Evolutionary conservation across 2,113 vertebrate genomes (phyloP), one percentile per base, ranked within the genome.

Genomic region (Anhinga anhinga): DNA sequence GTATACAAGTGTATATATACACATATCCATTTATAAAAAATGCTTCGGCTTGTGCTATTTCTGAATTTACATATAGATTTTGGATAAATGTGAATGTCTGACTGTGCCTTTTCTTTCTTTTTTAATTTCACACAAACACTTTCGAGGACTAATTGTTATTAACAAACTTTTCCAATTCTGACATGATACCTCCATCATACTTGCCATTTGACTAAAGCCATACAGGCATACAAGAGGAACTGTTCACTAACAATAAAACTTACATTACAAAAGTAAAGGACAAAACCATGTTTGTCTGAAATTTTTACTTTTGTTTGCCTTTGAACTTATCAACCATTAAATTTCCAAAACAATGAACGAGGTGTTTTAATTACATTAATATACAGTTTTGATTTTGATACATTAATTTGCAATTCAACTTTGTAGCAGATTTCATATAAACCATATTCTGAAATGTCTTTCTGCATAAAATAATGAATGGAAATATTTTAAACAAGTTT

Each of bases 221-320:
- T 34, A 42, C 6, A 49, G 4, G 56, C 26, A 45, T n/a, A 74
- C 25, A 66, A 61, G 32, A 88, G 78, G 82, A 87, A 21, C 5
- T 42, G 30, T 44, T 82, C 44, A 9, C 21, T 74, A 79, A 73
- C 32, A 74, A 38, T 29, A 17, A 71, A 67, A 80, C 38, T 44
- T 83, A 32, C 36, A 53, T 89, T 58, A 55, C 62, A 14, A 82
- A 92, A 66, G 30, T 38, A 95, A 96, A 86, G 14, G 61, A 77
- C 55, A 79, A 62, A 96, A 91, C 11, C 29, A 56, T 14, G 40
- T 55, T 88, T 56, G 73, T 34, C 69, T 81, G 77, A 95, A 95
- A 88, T 70, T 93, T 86, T 95, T 81, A 77, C 63, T 93, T 84
- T 85, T 16, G 23, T 91, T 96, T 45, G 10, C 84, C 93, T 95